These are phyloP conservation scores for Mustela nigripes DNA, from an alignment of 2,113 vertebrate genomes.

Conservation along the genomic window DNA sequence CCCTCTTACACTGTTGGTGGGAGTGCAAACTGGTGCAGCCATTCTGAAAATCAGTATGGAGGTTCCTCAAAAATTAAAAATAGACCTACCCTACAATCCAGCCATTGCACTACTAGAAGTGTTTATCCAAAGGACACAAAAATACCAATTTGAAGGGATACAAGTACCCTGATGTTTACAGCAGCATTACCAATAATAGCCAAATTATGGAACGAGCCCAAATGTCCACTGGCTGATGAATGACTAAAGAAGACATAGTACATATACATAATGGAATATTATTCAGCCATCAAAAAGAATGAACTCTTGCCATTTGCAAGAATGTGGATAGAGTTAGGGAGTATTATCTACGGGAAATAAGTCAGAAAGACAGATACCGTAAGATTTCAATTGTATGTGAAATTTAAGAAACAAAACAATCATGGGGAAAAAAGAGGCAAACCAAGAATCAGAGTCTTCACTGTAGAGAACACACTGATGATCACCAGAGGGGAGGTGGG, in stretches of 20 bases:
- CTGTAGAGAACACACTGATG: not conserved
- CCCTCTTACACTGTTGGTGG: not conserved
- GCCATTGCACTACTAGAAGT: not conserved
- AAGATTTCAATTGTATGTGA: not conserved
- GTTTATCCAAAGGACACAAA: not conserved
- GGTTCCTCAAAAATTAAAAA: not conserved
- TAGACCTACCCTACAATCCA: not conserved
- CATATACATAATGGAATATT: not conserved
- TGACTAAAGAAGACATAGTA: not conserved
- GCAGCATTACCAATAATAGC: not conserved
- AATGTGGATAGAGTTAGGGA: not conserved
- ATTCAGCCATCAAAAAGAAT: not conserved
- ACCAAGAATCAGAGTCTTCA: not conserved
- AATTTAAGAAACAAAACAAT: not conserved
- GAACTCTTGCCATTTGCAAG: not conserved
- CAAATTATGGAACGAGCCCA: not conserved
- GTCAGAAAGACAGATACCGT: not conserved
- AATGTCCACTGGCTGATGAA: not conserved
- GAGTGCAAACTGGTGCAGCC: not conserved
- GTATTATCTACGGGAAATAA: not conserved
- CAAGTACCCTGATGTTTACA: not conserved
- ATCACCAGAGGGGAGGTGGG: not conserved
- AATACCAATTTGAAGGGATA: not conserved
- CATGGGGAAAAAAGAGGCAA: not conserved
- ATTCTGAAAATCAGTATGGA: not conserved